Percentiles rank a stretch among this genome's conserved stretches.
Conservation (phyloP, 1,140 invertebrate genomes). For the Ceratina japonica region DNA sequence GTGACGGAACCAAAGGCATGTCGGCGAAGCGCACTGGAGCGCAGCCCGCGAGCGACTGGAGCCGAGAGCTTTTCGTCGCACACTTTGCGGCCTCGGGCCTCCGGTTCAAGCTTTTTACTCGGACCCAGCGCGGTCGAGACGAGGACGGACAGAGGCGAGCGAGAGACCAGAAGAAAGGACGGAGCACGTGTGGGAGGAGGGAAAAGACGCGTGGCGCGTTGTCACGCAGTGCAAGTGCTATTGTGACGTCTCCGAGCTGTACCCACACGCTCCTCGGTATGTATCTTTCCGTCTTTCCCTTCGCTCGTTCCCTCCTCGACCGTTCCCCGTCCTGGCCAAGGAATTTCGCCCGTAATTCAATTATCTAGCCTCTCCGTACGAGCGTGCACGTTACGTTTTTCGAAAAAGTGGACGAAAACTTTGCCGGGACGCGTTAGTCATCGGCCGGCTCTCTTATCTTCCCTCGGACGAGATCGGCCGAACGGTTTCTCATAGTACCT, state of each 20-base stretch:
- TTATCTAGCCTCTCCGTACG: neutral
- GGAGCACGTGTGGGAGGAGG: constrained; percentile 59
- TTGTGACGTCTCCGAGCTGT: constrained; percentile 65
- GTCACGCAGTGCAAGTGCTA: constrained; percentile 67
- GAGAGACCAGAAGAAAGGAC: constrained; percentile 21
- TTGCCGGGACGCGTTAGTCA: neutral
- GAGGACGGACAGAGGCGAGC: constrained; percentile 36
- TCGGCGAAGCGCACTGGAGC: constrained; percentile 54
- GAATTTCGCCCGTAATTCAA: neutral
- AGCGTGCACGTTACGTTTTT: too few species aligned
- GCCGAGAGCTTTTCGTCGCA: constrained; percentile 56
- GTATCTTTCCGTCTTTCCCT: constrained; percentile 10
- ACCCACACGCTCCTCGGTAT: constrained; percentile 43
- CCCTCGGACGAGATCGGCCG: neutral
- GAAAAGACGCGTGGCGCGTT: constrained; percentile 67
- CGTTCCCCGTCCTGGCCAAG: too few species aligned
- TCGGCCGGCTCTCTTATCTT: neutral
- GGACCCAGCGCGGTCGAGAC: constrained; percentile 50
- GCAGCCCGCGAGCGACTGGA: constrained; percentile 59
- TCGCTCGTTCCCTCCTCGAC: neutral
- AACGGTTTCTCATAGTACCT: constrained; percentile 14
- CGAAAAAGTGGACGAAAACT: neutral
- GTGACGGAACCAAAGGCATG: constrained; percentile 44
- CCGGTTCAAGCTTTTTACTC: constrained; percentile 61
- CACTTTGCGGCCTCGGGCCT: constrained; percentile 39